A percentile compares a stretch with the other conserved stretches of the same genome.
Conservation (phyloP, 2,797 vertebrate genomes). For the Enteromius thamalakanensis region DNA sequence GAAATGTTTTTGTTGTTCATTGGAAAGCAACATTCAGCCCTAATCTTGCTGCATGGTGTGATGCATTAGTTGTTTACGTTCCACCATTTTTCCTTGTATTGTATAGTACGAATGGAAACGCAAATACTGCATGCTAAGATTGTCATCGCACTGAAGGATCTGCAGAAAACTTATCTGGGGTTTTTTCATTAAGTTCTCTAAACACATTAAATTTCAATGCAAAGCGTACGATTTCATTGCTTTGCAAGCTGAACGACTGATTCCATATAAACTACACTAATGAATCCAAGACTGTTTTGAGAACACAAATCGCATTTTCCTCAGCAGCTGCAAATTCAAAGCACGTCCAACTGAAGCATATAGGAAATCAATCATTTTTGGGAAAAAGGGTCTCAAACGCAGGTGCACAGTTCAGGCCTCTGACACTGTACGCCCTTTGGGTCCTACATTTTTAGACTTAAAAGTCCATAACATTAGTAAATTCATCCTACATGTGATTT, state of each 20-base stretch:
- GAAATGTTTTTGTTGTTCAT: constrained; percentile 33
- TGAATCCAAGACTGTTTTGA: constrained; percentile 39
- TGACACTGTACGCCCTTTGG: not conserved
- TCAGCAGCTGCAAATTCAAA: constrained; percentile 35
- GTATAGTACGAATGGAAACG: not conserved
- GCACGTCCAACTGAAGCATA: constrained; percentile 13
- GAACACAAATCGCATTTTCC: constrained; percentile 27
- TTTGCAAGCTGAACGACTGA: constrained; percentile 43
- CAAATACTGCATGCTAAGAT: constrained; percentile 1
- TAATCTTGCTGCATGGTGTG: not conserved
- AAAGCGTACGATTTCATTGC: constrained; percentile 31
- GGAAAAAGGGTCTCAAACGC: not conserved
- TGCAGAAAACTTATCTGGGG: constrained; percentile 21
- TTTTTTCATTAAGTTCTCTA: constrained; percentile 21
- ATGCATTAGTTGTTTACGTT: not conserved
- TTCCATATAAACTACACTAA: constrained; percentile 49
- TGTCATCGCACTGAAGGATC: not conserved
- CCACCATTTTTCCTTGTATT: not conserved
- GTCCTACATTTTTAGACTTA: not conserved
- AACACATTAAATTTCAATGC: constrained; percentile 31
- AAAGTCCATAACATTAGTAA: constrained; percentile 15
- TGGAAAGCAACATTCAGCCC: not conserved
- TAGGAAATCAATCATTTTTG: constrained; percentile 20
- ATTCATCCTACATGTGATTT: constrained; percentile 15
- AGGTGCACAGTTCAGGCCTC: constrained; percentile 18